A percentile compares a stretch with the other conserved stretches of the same genome.
Conservation (phyloP, 2,113 vertebrate species). For the Zosterops pallidus region DNA sequence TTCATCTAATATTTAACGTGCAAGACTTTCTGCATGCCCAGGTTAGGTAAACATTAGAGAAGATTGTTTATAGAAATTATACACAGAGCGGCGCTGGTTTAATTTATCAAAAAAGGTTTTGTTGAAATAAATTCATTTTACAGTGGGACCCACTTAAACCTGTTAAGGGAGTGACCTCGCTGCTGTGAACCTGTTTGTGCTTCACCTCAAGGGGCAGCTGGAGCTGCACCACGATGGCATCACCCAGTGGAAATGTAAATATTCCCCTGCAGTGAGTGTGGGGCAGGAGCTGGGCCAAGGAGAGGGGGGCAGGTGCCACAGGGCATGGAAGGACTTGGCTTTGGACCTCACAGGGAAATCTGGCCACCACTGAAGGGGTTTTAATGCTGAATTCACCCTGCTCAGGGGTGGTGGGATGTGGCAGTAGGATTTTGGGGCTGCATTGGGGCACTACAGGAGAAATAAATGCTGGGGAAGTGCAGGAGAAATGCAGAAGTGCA, state of each 20-base stretch:
- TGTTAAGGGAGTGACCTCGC: neutral
- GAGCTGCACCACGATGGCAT: neutral
- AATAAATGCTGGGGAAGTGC: neutral
- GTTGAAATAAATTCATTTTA: constrained; percentile 62
- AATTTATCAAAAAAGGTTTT: constrained; percentile 58
- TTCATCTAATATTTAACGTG: constrained; percentile 46
- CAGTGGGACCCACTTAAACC: constrained; percentile 30
- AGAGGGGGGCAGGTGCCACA: neutral
- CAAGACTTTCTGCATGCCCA: constrained; percentile 26
- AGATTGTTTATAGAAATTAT: constrained; percentile 66
- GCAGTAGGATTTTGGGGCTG: neutral
- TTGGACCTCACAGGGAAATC: accelerated
- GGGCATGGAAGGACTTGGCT: neutral
- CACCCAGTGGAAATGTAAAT: neutral
- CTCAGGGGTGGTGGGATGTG: neutral
- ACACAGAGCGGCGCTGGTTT: constrained; percentile 38
- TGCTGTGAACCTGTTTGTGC: neutral
- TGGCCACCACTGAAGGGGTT: accelerated
- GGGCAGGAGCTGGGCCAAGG: neutral
- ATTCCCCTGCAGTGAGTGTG: accelerated
- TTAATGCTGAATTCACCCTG: accelerated
- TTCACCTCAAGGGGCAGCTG: neutral
- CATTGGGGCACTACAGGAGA: neutral
- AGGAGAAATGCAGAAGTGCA: neutral
- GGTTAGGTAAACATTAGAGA: constrained; percentile 52